Percentiles rank a stretch among this genome's conserved stretches.
phyloP scores from a whole-genome alignment of 1,140 invertebrate species.

The Leptopilina clavipes region DNA sequence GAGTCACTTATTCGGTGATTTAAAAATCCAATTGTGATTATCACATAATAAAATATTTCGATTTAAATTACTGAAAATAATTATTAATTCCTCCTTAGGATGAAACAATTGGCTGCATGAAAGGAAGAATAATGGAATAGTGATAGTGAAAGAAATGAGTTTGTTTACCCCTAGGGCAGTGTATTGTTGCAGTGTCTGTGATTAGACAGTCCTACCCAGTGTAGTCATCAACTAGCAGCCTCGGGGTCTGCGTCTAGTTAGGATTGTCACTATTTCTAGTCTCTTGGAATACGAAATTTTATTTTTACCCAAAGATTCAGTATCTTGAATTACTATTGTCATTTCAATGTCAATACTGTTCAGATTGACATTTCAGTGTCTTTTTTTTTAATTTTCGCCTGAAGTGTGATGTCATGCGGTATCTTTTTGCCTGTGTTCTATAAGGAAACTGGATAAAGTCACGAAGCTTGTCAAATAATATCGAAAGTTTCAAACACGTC shows the following conservation, averaged over 20 bases:
- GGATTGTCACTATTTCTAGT: conserved; percentile 19
- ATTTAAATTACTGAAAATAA: not conserved
- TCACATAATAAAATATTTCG: not conserved
- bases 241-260: conserved; percentile 43
- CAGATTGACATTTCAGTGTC: not conserved
- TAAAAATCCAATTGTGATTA: not conserved
- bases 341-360: no score
- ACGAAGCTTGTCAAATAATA: conserved; percentile 14
- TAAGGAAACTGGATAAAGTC: not conserved
- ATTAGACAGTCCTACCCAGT: conserved; percentile 48
- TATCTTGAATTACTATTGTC: no score
- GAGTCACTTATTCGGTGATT: conserved; percentile 16
- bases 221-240: conserved; percentile 36
- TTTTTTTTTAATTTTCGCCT: no score
- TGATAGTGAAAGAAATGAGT: conserved; percentile 32
- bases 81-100: not conserved
- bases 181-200: conserved; percentile 59
- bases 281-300: no score
- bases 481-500: conserved; percentile 23
- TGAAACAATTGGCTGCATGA: no score
- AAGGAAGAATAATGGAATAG: conserved; percentile 19
- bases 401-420: no score
- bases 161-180: conserved; percentile 47
- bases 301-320: no score
- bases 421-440: not conserved